Conservation (phyloP, 2,113 vertebrate species). For the Symphodus melops region DNA sequence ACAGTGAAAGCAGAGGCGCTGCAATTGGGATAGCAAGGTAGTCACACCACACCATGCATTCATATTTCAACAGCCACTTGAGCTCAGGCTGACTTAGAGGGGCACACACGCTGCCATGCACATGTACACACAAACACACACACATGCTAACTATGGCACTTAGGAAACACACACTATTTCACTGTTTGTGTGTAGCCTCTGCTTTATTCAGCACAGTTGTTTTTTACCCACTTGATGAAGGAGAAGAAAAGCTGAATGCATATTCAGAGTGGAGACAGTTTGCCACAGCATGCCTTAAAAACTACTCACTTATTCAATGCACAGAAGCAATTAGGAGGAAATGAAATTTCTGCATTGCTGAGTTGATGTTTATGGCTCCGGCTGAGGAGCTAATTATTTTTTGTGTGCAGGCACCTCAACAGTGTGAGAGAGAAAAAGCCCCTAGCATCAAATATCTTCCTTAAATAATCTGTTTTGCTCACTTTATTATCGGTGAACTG, state of each 20-base stretch:
- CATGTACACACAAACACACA: constrained; percentile 33
- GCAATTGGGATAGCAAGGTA: constrained; percentile 45
- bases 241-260: rapidly evolving
- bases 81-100: constrained; percentile 38
- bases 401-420: background rate
- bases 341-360: constrained; percentile 38
- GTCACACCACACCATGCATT: constrained; percentile 46
- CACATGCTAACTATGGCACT: constrained; percentile 34
- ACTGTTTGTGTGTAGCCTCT: constrained; percentile 17
- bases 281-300: constrained; percentile 25
- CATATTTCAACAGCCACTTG: constrained; percentile 68
- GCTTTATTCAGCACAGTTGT: constrained; percentile 17
- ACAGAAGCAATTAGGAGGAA: constrained; percentile 59
- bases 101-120: constrained; percentile 3
- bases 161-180: constrained; percentile 34
- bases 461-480: constrained; percentile 37
- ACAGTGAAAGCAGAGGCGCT: constrained; percentile 35
- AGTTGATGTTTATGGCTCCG: constrained; percentile 46
- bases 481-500: background rate
- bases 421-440: background rate
- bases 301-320: constrained; percentile 54
- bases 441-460: constrained; percentile 8
- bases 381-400: constrained; percentile 42
- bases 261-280: background rate
- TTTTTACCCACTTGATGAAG: constrained; percentile 9